Evolutionary conservation across 2,113 vertebrate genomes (phyloP), one percentile per base, ranked within the genome.

Genomic region (Eulemur macaco): DNA sequence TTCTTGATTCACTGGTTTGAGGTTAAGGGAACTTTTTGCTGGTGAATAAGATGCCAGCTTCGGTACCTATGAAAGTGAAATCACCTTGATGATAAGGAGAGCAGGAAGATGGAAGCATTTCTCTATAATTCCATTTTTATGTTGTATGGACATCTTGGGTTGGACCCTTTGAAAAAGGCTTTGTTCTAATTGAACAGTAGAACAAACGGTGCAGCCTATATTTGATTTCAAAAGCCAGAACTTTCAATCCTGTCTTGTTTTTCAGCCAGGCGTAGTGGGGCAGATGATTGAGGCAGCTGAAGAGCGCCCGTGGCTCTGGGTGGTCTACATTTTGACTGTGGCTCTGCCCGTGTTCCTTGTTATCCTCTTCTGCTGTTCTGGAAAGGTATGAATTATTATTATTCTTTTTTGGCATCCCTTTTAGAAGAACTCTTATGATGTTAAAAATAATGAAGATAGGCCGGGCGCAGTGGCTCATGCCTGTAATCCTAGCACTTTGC

Each of bases 271-370:
- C 54, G 98, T 99, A 68, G 99, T 99, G 27, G 98, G 98, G n/a
- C 99, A 99, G 98, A 99, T 99, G 99, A 98, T 99, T 90, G 99
- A 98, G 4, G 99, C 99, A 10, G 99, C 99, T 5, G 99, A 99
- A 96, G 99, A 99, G 95, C 99, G 99, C 66, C 99, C 99, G 0
- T 99, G 99, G 99, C 99, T 99, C 63, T 99, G 99, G 99, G 98
- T 99, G 6, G 99, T 99, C 78, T 99, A 99, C 93, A 99, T 99
- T 92, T 98, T 99, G 87, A 99, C 99, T 0, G 99, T 99, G 80
- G 99, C 99, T 81, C 93, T 99, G 54, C 99, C 99, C 0, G 98
- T 99, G 45, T 98, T 99, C 95, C 99, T 99, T 69, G 98, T 99
- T 97, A 97, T 99, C 21, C 98, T 99, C 89, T 99, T 99, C 99